Base-by-base conservation (phyloP, 2,113 vertebrate genomes). In the Pungitius pungitius region DNA sequence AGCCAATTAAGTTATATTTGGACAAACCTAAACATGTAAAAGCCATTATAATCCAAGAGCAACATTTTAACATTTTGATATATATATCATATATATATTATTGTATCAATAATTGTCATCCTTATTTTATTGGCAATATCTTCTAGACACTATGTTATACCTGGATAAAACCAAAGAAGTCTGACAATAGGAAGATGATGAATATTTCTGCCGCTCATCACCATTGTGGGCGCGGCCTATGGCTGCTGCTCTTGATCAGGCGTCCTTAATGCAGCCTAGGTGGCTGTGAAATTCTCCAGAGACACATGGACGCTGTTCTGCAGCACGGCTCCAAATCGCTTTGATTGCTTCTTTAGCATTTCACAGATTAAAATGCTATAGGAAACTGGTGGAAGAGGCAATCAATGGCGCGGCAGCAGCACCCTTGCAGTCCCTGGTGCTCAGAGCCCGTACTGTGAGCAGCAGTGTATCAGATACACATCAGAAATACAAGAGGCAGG, bases 331-430 rank as follows among this genome's bases (percentile, higher is more conserved):
- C 54, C 40, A 61, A 61, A 71, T 69, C 59, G 55, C 84, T 88
- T 81, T 90, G 86, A 92, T 87, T 89, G 88, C 83, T 77, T 88
- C 59, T 89, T 90, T 91, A 90, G 80, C 82, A 90, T 92, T 89
- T 88, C 74, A 52, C 80, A 90, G 85, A 88, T 89, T 89, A 88
- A 89, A 90, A 80, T 35, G 78, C 17, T 71, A 76, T 70, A 83
- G 73, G 80, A 88, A 87, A 80, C 78, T 73, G 69, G 63, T 55
- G 51, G 73, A 83, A 75, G 83, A 81, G 52, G 70, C 78, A 91
- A 88, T 91, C 87, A 90, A 76, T 83, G 84, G 59, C 0, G 42
- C 42, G 11, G 12, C 39, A 61, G 68, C 66, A 37, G 35, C 59
- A 55, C 18, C 58, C 67, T 54, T 77, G 78, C 82, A 86, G 72